Percentiles rank a stretch among this genome's conserved stretches.
These are phyloP conservation scores for Catocala fraxini DNA, from an alignment of 2,888 invertebrate species.

Conservation along the genomic window DNA sequence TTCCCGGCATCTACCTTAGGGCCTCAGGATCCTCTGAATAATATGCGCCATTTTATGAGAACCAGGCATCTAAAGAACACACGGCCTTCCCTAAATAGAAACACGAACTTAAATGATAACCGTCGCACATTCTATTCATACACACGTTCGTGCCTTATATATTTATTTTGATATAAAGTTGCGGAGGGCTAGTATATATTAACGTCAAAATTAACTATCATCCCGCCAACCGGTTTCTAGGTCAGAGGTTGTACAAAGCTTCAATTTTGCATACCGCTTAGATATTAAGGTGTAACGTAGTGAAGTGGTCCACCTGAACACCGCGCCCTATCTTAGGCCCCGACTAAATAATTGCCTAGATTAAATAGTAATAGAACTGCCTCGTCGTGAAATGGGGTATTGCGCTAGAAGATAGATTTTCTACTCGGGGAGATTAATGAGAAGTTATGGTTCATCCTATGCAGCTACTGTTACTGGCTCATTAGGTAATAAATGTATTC, in stretches of 20 bases:
- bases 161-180: conserved; percentile 22
- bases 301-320: conserved; percentile 36
- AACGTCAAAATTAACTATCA: conserved; percentile 47
- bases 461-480: not conserved
- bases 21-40: too few relatives aligned
- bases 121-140: not conserved
- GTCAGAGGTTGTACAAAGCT: conserved; percentile 25
- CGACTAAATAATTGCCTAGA: conserved; percentile 43
- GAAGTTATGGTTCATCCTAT: conserved; percentile 15
- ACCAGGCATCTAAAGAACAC: too few relatives aligned
- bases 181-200: conserved; percentile 29
- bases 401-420: conserved; percentile 28
- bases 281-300: conserved; percentile 42
- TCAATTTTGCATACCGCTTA: conserved; percentile 46
- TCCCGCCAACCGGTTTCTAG: conserved; percentile 34
- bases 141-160: not conserved
- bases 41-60: too few relatives aligned
- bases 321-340: conserved; percentile 19
- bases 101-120: too few relatives aligned
- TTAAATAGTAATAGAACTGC: conserved; percentile 43
- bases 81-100: too few relatives aligned
- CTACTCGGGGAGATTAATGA: conserved; percentile 17
- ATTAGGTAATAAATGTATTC: too few relatives aligned
- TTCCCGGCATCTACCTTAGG: too few relatives aligned
- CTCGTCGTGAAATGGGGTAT: conserved; percentile 9